Evolutionary conservation across 2,113 vertebrate species (phyloP).

Genomic region (Prietella phreatophila): DNA sequence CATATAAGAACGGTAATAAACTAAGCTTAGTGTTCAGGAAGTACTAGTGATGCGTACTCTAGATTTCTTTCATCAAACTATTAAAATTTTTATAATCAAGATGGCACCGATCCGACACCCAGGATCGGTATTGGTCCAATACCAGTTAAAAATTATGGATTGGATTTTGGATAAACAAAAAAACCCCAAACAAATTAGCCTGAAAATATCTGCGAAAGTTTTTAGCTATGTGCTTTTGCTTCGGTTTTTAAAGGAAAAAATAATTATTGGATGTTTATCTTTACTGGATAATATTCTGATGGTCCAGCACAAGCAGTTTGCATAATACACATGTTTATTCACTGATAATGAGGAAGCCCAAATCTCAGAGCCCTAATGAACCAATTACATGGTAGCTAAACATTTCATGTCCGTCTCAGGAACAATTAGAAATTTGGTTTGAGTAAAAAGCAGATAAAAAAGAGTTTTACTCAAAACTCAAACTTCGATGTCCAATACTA

Average conservation of each 20-base stretch:
- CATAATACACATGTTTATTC: too few relatives aligned
- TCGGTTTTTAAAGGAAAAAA: too few relatives aligned
- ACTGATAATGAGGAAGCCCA: too few relatives aligned
- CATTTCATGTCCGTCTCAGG: neutral
- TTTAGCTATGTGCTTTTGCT: neutral
- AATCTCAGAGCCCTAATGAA: too few relatives aligned
- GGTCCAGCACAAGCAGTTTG: too few relatives aligned
- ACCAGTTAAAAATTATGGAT: neutral
- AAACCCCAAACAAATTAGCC: neutral
- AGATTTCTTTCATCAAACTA: neutral
- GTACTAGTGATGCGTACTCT: too few relatives aligned
- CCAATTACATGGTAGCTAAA: neutral
- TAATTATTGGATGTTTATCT: too few relatives aligned
- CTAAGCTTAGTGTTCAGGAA: too few relatives aligned
- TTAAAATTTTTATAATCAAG: neutral
- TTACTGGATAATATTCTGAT: too few relatives aligned
- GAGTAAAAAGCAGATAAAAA: neutral
- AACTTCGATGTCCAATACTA: neutral
- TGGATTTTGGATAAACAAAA: neutral
- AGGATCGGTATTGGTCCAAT: neutral
- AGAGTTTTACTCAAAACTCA: neutral
- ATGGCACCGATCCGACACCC: neutral
- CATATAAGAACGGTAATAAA: too few relatives aligned
- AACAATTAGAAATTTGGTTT: neutral
- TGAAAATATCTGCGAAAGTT: too few relatives aligned